A percentile compares a stretch with the other conserved stretches of the same genome.
These are phyloP conservation scores for Campoletis sonorensis DNA, from an alignment of 1,140 invertebrate species.

Conservation along the genomic window DNA sequence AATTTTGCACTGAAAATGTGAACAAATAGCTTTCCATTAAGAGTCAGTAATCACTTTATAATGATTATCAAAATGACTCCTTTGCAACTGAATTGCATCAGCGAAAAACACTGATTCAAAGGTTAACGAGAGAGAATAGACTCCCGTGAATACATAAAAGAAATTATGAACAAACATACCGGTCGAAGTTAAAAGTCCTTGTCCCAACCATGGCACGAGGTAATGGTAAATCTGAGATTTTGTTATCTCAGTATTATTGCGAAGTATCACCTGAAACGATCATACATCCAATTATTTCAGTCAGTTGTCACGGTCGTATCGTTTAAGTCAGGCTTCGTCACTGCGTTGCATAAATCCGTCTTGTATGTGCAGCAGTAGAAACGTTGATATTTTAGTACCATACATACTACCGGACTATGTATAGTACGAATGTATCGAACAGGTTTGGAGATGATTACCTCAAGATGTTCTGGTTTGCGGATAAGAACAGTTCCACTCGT, in stretches of 20 bases:
- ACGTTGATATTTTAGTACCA: no score
- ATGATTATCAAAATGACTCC: no score
- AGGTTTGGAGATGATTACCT: no score
- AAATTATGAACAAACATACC: conserved; percentile 67
- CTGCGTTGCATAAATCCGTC: not conserved
- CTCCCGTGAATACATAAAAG: no score
- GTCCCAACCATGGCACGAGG: conserved; percentile 82
- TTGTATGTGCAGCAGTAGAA: no score
- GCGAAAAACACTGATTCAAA: no score
- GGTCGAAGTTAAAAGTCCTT: conserved; percentile 81
- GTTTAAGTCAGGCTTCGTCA: not conserved
- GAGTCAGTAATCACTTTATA: no score
- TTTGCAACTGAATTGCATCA: not conserved
- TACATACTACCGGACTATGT: no score
- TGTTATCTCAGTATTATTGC: conserved; percentile 76
- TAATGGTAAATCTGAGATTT: conserved; percentile 82
- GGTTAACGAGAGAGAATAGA: no score
- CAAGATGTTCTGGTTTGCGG: conserved; percentile 62
- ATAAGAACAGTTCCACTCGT: conserved; percentile 53
- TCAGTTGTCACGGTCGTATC: not conserved
- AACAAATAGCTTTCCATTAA: no score
- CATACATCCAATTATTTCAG: not conserved
- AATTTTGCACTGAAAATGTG: no score
- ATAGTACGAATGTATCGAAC: no score
- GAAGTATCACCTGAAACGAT: conserved; percentile 63